Base-by-base conservation (phyloP, 2,888 invertebrate genomes). In the Drosophila atripex region DNA sequence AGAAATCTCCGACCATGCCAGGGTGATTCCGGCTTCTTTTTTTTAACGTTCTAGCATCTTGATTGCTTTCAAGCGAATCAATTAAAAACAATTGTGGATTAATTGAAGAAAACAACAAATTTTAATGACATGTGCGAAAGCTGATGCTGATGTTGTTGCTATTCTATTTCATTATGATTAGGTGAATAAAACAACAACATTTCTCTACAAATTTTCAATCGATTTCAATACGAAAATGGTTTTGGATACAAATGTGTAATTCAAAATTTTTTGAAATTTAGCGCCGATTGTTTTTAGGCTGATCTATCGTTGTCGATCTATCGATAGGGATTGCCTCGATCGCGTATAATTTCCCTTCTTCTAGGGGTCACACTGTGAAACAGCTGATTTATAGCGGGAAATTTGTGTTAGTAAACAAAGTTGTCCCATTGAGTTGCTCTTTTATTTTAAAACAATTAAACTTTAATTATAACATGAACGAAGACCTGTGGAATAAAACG, bases 21-120 rank as follows among this genome's bases (percentile, higher is more conserved):
- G 80, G 79, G 76, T 52, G 56, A 18, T 23, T 66, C 77, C 35
- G n/a, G 21, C 5, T 3, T 3, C 21, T 23, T 23, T 23, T 23
- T 23, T 23, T 23, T 4, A 3, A 23, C 21, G 3, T n/a, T 12
- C 14, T 14, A 21, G n/a, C 21, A 12, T 47, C 47, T 68, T 47
- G 71, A 82, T 82, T 59, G 21, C 46, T 55, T 56, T 45, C 11
- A n/a, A 39, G 25, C 5, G 32, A 51, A 46, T 57, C 63, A 82
- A 83, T 88, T 86, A 49, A 73, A 53, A 54, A 3, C 50, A 83
- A 76, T 83, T 86, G 50, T 53, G 8, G 35, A 38, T 50, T 21
- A 56, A 50, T 51, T 43, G 12, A 2, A 23, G 12, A 6, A 2
- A 30, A 11, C 14, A 16, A 16, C 3, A 3, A 11, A 32, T 32